Evolutionary conservation across 2,797 vertebrate species (phyloP), one percentile per base, ranked within the genome.

Genomic region (Centroberyx gerrardi): DNA sequence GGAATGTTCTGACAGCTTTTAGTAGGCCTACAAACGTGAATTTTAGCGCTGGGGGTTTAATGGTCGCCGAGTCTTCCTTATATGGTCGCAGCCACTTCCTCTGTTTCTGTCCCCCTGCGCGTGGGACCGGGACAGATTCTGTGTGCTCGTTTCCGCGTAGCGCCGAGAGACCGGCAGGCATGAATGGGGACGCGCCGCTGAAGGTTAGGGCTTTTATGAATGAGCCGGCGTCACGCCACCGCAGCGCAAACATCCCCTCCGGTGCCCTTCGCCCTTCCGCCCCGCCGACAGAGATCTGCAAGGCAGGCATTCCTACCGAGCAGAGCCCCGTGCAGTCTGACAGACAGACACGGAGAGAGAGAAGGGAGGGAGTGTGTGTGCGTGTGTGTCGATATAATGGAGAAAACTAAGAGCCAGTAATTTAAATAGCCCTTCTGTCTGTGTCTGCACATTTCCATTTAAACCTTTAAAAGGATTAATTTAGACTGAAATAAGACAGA

Each of bases 181-280:
- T 96, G 96, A 96, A 96, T 96, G 95, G 93, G 82, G 94, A 90
- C 84, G 78, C 89, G 40, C 95, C 36, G 91, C 95, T 88, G 90
- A 94, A 94, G 92, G 94, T 95, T 94, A 93, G 92, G 85, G 93
- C 92, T 95, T 98, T 98, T 98, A 97, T 99, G 97, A 99, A 99
- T 98, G 97, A 96, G 91, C 67, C 92, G 88, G 92, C 91, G 92
- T 96, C 96, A 96, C 94, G 95, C 96, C 95, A 96, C 95, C 89
- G 93, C 93, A 90, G 94, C 95, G 94, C 95, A 96, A 95, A 95
- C 93, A 89, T 65, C 88, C 88, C 87, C 82, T 66, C 86, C 81
- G 53, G 76, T 91, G 90, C 88, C 90, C 88, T 93, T 92, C 88
- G 89, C 90, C 87, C 90, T 91, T 90, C 89, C 83, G 81, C 59